Evolutionary conservation across 2,797 vertebrate species (phyloP), one percentile per base, ranked within the genome.

Genomic region (Crocodylus rhombifer): DNA sequence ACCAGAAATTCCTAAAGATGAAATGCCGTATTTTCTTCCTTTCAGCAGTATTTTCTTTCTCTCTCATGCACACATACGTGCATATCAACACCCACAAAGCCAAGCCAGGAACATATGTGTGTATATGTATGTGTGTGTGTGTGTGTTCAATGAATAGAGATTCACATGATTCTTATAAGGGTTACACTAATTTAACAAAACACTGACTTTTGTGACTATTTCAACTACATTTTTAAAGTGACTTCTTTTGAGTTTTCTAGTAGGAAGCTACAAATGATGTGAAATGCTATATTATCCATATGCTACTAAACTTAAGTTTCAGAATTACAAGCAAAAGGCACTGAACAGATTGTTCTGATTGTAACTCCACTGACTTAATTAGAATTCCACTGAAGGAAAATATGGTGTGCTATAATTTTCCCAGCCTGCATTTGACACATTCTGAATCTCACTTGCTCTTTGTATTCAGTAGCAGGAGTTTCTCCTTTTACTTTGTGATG

Each of bases 401-500:
- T 1, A 11, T 64, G 63, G 4, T 33, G 77, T 51, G 8, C 13
- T 3, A 6, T 4, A 33, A 82, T 0, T 18, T 71, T 42, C 64
- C 30, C 76, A 56, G 21, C n/a, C 21, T 51, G 69, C 30, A 33
- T 60, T 42, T 62, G 77, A 74, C 21, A 16, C 88, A 83, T 91
- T 26, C 90, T 82, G 73, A 42, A 12, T 0, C n/a, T 87, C 60
- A 18, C 62, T 56, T 89, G 42, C 58, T 17, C 9, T 51, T 51
- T 51, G 42, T 51, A 51, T 51, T 51, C 10, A 51, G 10, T 10
- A 51, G 42, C 42, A 51, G 42, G 42, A 51, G 42, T 51, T 51
- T 51, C 16, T 64, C 25, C 65, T 56, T 6, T 71, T 14, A 13
- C 0, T 0, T 16, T 4, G 36, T 3, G 11, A 64, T 5, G 0